Base-by-base conservation (phyloP, 2,113 vertebrate species). In the Columba livia region DNA sequence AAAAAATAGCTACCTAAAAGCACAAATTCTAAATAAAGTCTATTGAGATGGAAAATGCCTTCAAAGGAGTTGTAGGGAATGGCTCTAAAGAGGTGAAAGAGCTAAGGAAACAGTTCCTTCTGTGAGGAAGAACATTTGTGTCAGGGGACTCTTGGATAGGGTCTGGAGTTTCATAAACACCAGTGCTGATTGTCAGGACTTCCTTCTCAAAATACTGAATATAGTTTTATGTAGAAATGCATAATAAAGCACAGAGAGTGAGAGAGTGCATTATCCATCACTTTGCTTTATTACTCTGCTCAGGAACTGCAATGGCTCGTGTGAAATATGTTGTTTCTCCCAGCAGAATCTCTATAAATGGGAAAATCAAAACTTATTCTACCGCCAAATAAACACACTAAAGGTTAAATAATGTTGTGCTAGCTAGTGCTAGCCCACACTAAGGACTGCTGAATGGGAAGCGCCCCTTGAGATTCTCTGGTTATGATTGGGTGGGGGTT, bases 111-210 rank as follows among this genome's bases (percentile, higher is more conserved):
- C 72, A 84, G 77, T 94, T 93, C 79, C 69, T 94, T 92, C 88
- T 86, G 53, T 81, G 48, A 96, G 93, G 94, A 96, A 91, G 94
- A 94, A 95, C 90, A 93, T 94, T 93, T 95, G 83, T 96, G 50
- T 94, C 77, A 5, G 69, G 88, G 90, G 96, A 95, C 85, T 84
- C 60, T 93, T 88, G 72, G 72, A 72, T n/a, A 92, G 72, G 69
- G 79, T 95, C 94, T 96, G 85, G 85, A 96, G 90, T 94, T 97
- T 95, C 96, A 96, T 96, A 96, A 97, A 90, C 88, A 94, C 72
- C 88, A 71, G 61, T 23, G 48, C 77, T 93, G 92, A 92, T 95
- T 93, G 83, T 96, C 90, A 89, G 93, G 57, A 95, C 83, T 96
- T 96, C 90, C 92, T 95, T 93, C 66, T 94, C 80, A 95, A 96